phyloP scores from a whole-genome alignment of 2,888 invertebrate species.

The Pimpla rufipes region DNA sequence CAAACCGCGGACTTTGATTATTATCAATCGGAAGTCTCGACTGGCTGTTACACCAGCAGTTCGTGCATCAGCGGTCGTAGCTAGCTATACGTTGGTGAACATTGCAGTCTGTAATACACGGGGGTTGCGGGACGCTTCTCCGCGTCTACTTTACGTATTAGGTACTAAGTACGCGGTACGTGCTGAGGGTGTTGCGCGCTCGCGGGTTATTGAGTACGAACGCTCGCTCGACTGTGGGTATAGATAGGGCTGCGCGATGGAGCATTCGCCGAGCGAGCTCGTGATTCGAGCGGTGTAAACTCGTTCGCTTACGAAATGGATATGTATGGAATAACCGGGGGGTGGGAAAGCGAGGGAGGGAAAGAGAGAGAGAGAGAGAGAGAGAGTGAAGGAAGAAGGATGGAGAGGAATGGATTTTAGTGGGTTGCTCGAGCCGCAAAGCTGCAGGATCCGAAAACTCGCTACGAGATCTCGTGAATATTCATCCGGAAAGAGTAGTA shows the following conservation, averaged over 20 bases:
- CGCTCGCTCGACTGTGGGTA: slow-evolving; percentile 18
- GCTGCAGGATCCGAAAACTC: slow-evolving; percentile 69
- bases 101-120: slow-evolving; percentile 3
- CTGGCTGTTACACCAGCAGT: slow-evolving; percentile 31
- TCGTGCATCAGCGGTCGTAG: slow-evolving; percentile 17
- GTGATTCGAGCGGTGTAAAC: slow-evolving; percentile 62
- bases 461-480: slow-evolving; percentile 67
- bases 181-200: slow-evolving; percentile 45
- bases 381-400: background rate
- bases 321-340: slow-evolving; percentile 8
- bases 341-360: slow-evolving; percentile 3
- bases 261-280: slow-evolving; percentile 32
- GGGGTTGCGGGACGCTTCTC: slow-evolving; percentile 8
- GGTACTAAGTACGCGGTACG: slow-evolving; percentile 55
- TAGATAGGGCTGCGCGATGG: slow-evolving; percentile 22
- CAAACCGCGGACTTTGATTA: slow-evolving; percentile 73
- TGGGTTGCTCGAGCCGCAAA: slow-evolving; percentile 64
- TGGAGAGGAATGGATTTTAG: slow-evolving; percentile 57
- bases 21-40: slow-evolving; percentile 78
- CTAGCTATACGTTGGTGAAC: background rate
- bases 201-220: slow-evolving; percentile 50
- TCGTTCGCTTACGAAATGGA: slow-evolving; percentile 50
- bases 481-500: slow-evolving; percentile 69
- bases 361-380: background rate
- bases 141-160: slow-evolving; percentile 46